Evolutionary conservation across 2,797 vertebrate genomes (phyloP).

Genomic region (Poecilia gillii): DNA sequence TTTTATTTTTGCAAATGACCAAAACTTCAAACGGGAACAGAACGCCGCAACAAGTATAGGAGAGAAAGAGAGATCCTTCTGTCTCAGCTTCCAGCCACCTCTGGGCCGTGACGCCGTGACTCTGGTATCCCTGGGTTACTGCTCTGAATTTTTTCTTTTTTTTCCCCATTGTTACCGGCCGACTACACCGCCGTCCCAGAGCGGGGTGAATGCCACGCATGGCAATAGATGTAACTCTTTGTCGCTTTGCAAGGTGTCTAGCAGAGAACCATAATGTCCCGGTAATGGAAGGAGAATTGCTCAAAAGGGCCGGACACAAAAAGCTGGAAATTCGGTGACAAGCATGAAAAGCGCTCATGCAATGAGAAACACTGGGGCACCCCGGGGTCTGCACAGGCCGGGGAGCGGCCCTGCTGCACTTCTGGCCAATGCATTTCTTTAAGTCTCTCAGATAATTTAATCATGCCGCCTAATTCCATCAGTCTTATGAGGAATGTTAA

Average conservation of each 20-base stretch:
- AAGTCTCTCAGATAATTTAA: constrained; percentile 41
- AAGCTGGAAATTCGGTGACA: constrained; percentile 87
- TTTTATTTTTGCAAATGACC: constrained; percentile 12
- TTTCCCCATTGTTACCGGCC: constrained; percentile 81
- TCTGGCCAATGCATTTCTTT: constrained; percentile 22
- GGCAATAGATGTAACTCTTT: constrained; percentile 89
- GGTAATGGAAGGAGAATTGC: constrained; percentile 86
- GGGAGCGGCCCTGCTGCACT: constrained; percentile 29
- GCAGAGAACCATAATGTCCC: constrained; percentile 87
- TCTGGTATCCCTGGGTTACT: constrained; percentile 86
- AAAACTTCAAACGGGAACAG: constrained; percentile 14
- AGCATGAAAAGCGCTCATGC: constrained; percentile 86
- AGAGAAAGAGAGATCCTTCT: constrained; percentile 51
- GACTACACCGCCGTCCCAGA: constrained; percentile 83
- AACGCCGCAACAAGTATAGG: constrained; percentile 39
- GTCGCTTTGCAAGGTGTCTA: constrained; percentile 84
- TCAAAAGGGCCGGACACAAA: constrained; percentile 84
- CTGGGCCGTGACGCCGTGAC: constrained; percentile 80
- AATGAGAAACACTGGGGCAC: constrained; percentile 72
- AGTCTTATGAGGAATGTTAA: background rate
- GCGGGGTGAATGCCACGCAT: constrained; percentile 85
- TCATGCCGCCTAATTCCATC: constrained; percentile 36
- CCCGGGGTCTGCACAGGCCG: constrained; percentile 55
- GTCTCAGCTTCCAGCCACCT: constrained; percentile 71
- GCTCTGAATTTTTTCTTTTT: constrained; percentile 80